Evolutionary conservation across 2,888 invertebrate genomes (phyloP), one percentile per base, ranked within the genome.

Genomic region (Polydrusus tereticollis): DNA sequence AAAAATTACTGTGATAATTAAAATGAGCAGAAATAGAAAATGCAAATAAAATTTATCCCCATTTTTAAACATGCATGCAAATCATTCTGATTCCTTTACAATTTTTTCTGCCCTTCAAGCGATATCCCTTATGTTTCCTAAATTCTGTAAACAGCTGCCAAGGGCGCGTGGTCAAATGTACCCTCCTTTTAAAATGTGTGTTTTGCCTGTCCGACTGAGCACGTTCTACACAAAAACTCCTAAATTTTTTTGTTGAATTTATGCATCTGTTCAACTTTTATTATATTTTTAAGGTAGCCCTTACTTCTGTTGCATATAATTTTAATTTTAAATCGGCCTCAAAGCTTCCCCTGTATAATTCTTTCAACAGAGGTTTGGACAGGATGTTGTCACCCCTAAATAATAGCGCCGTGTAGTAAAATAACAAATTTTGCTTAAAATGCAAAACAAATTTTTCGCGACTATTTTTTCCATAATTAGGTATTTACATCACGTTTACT

Each of bases 111-210:
- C 78, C 76, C 79, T 81, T 82, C 80, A 79, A 75, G 72, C 64
- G 55, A 75, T 77, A 76, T 78, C 78, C 80, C 82, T 83, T 84
- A 81, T 76, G 79, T 84, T 85, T 84, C 83, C 83, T 80, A 83
- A 83, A 83, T 84, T 84, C 79, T 80, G 83, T 82, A 85, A 85
- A 85, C 85, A 85, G 83, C 85, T 85, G 85, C 83, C 29, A 69
- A 73, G 73, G 73, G 63, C 69, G 52, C 68, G 60, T 73, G 69
- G 73, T 74, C 74, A 71, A 70, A 62, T 29, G 58, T 71, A 74
- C 69, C 73, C 73, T 73, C 67, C 55, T 62, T 74, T 74, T 70
- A 74, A 74, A 74, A 69, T 65, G 74, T 58, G 58, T 50, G 23
- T 70, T 58, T 65, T 58, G 64, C 64, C 64, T 72, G 76, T 65